Evolutionary conservation across 2,797 vertebrate species (phyloP), one percentile per base, ranked within the genome.

Genomic region (Aldrovandia affinis): DNA sequence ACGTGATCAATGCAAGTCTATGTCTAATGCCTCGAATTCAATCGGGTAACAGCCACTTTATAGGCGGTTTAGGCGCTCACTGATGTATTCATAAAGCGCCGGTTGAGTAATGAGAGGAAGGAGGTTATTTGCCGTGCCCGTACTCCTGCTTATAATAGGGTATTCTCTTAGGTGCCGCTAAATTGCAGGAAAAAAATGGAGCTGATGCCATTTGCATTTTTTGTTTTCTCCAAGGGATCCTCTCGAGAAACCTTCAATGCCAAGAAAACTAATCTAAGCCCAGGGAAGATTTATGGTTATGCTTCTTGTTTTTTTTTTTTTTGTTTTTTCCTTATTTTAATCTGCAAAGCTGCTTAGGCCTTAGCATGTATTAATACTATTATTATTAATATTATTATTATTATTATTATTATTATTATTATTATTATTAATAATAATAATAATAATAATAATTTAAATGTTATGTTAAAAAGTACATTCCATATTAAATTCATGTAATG

Each of bases 71-170:
- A 63, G 73, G 85, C 85, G 85, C 88, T 87, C 81, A 59, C 61
- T 84, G 87, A 90, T 84, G 85, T 88, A 33, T 18, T 73, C 70
- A 84, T 50, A 42, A 75, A 33, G 36, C 1, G 77, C 2, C 0
- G 73, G 73, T 44, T 50, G 68, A 82, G 81, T 59, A 61, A 85
- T 88, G 84, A 73, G 33, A 77, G 47, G 47, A 15, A 75, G 81
- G 42, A 28, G 65, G 33, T 57, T 65, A 52, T 78, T 52, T 79
- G 30, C 63, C 14, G 20, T 20, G 47, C 52, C 50, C 47, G 80
- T 47, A n/a, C 75, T 86, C 90, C 85, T 84, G 83, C 89, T 91
- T 88, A 89, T 93, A 78, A 85, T 78, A 92, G 59, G 87, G 84
- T 57, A 81, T 85, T 86, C 78, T 85, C 81, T 86, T 89, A 87